Evolutionary conservation across 2,888 invertebrate genomes (phyloP), one percentile per base, ranked within the genome.

Genomic region (Ligdia adustata): DNA sequence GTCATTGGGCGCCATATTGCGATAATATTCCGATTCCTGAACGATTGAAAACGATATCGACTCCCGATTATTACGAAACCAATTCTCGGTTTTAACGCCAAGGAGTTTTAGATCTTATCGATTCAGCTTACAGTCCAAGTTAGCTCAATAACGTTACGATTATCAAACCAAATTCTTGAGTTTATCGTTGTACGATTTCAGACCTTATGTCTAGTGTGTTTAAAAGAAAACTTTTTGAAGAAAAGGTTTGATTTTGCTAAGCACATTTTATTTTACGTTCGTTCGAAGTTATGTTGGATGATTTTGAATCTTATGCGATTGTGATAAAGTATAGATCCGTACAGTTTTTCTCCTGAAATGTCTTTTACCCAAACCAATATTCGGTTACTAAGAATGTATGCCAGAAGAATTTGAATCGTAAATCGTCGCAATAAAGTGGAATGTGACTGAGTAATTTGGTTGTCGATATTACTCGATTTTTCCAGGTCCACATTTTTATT

Each of bases 1-100:
- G 86, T 88, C 88, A 87, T 87, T 74, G 71, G 73, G 60, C 77
- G 85, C 84, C 87, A 85, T 88, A 82, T 85, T 88, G 85, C 72
- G 66, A 80, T 80, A 81, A 82, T 82, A 87, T 85, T 83, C 72
- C 80, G 44, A 53, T 52, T 52, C 40, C 49, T 35, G 49, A 29
- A 35, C 43, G 43, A 42, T 34, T 42, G 11, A 7, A 22, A 22
- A 22, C 22, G 22, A 22, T 22, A 22, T 22, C 22, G 22, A 22
- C 22, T 22, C 6, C 7, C 22, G 7, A 22, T n/a, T 18, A n/a
- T 18, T 18, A 22, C 22, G 22, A 34, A 34, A 34, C 34, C 24
- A 24, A 22, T 24, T 13, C 34, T 24, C n/a, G 1, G 9, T 2
- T 12, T 12, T 4, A 34, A 9, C 3, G 14, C 16, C 37, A 28